These are phyloP conservation scores for Lytechinus pictus DNA, from an alignment of 35 echinoderm and acorn worm species.

Conservation along the genomic window DNA sequence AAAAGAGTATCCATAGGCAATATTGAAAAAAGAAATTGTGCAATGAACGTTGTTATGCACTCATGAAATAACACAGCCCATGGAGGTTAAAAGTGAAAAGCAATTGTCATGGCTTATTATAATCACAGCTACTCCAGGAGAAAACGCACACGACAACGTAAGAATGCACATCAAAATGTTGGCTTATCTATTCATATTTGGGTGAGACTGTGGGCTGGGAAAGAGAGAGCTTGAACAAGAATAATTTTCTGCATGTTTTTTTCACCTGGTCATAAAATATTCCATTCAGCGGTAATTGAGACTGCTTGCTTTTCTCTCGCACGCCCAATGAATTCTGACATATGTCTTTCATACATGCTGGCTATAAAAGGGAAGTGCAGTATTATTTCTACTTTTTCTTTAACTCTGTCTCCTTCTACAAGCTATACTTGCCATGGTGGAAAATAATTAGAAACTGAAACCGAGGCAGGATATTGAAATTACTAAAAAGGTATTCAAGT, in stretches of 20 bases:
- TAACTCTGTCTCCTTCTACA: neutral
- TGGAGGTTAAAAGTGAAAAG: slow-evolving; percentile 40
- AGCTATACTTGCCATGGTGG: slow-evolving; percentile 23
- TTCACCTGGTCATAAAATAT: slow-evolving; percentile 49
- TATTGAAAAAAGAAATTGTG: neutral
- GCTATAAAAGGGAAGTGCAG: slow-evolving; percentile 32
- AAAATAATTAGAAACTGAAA: slow-evolving; percentile 44
- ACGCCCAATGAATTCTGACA: slow-evolving; percentile 44
- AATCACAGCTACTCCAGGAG: slow-evolving; percentile 23
- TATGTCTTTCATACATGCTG: slow-evolving; percentile 43
- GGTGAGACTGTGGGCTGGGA: slow-evolving; percentile 9
- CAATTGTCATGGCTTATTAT: slow-evolving; percentile 45
- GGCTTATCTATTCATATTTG: slow-evolving; percentile 31
- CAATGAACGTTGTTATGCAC: slow-evolving; percentile 1
- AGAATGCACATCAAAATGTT: slow-evolving; percentile 45
- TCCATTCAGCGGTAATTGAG: slow-evolving; percentile 48
- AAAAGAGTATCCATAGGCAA: slow-evolving; percentile 1
- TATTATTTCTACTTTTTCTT: slow-evolving; percentile 30
- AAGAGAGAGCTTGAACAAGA: neutral
- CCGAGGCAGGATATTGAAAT: slow-evolving; percentile 40
- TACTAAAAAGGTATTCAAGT: slow-evolving; percentile 22
- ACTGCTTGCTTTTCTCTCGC: slow-evolving; percentile 45
- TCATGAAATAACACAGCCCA: slow-evolving; percentile 30
- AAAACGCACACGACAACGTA: slow-evolving; percentile 32
- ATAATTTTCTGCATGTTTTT: slow-evolving; percentile 42